A percentile compares a stretch with the other conserved stretches of the same genome.
Conservation (phyloP, 2,888 invertebrate species). For the Hyppa rectilinea region DNA sequence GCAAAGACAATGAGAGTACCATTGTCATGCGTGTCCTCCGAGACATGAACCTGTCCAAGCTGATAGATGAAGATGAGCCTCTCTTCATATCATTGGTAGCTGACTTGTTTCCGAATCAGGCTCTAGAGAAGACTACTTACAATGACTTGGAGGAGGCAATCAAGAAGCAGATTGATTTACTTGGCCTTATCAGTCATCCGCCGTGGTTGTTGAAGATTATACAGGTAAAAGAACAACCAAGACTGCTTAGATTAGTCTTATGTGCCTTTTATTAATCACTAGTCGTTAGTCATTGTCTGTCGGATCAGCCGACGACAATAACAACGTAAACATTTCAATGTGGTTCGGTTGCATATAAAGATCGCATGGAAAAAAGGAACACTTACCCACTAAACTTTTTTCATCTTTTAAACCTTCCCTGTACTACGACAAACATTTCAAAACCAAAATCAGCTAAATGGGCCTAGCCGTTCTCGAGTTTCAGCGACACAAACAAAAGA, state of each 20-base stretch:
- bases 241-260: no score
- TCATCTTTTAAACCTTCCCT: no score
- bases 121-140: conserved; percentile 97
- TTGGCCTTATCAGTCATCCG: conserved; percentile 96
- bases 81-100: conserved; percentile 98
- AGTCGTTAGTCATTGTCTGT: background rate
- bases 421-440: no score
- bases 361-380: background rate
- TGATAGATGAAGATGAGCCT: conserved; percentile 99
- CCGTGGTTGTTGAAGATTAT: conserved; percentile 98
- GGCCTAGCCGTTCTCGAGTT: no score
- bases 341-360: background rate
- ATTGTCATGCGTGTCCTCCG: conserved; percentile 99
- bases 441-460: no score
- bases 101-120: conserved; percentile 98
- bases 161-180: conserved; percentile 94
- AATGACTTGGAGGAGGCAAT: conserved; percentile 97
- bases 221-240: conserved; percentile 90
- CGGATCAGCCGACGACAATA: no score
- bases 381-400: no score
- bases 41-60: conserved; percentile 99
- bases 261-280: background rate
- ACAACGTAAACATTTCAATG: background rate
- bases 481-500: no score
- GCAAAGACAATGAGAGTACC: conserved; percentile 97